phyloP scores from a whole-genome alignment of 2,888 invertebrate genomes.

The Amphimallon solstitiale region DNA sequence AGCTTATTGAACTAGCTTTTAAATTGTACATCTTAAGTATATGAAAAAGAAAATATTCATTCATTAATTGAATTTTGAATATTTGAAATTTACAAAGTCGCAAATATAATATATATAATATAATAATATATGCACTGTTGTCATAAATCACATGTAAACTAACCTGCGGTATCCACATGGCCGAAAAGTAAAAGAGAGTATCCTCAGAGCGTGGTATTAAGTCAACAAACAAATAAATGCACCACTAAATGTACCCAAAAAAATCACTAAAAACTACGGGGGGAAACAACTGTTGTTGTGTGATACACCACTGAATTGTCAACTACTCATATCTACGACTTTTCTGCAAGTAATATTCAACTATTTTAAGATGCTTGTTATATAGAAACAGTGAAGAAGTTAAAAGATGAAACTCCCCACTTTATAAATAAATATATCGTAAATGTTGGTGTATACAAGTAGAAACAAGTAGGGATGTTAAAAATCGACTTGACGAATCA shows the following conservation, averaged over 20 bases:
- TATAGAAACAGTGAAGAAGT: slow-evolving; percentile 48
- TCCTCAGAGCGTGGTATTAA: slow-evolving; percentile 37
- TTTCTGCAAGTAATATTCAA: slow-evolving; percentile 49
- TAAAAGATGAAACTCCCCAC: slow-evolving; percentile 48
- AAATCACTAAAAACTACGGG: slow-evolving; percentile 44
- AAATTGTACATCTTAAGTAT: no score
- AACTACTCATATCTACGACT: slow-evolving; percentile 46
- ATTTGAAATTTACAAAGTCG: no score
- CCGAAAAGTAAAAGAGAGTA: slow-evolving; percentile 42
- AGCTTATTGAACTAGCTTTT: no score
- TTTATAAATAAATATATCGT: slow-evolving; percentile 33
- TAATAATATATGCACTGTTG: neutral
- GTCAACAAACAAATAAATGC: slow-evolving; percentile 32
- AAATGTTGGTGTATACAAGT: slow-evolving; percentile 35
- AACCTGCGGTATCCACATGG: slow-evolving; percentile 49
- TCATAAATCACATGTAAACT: slow-evolving; percentile 24
- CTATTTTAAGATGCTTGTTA: slow-evolving; percentile 50
- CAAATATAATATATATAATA: no score
- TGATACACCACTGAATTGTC: slow-evolving; percentile 27
- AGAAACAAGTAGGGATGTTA: slow-evolving; percentile 46
- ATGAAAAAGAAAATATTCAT: no score
- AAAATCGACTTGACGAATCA: slow-evolving; percentile 44
- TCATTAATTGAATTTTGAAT: no score
- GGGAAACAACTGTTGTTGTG: no score
- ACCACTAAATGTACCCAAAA: slow-evolving; percentile 37